Evolutionary conservation across 2,797 vertebrate genomes (phyloP).

Genomic region (Typhlichthys subterraneus): DNA sequence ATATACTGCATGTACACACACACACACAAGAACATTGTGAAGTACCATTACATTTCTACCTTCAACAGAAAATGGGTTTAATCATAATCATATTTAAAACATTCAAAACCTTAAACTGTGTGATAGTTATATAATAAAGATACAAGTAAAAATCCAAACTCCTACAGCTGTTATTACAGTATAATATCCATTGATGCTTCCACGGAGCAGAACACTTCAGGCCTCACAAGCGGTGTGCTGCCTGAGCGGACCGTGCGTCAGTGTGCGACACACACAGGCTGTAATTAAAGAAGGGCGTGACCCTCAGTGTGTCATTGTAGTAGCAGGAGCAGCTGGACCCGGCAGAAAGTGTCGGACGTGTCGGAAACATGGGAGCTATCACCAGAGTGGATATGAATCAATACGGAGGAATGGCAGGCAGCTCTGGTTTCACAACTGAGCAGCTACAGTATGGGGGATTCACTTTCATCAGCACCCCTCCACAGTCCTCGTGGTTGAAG

Average conservation of each 20-base stretch:
- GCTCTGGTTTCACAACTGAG: not conserved
- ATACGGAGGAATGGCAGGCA: constrained; percentile 12
- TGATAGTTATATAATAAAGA: constrained; percentile 1
- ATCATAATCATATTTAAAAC: no score
- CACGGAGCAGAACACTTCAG: constrained; percentile 32
- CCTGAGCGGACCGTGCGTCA: constrained; percentile 15
- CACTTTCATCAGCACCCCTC: no score
- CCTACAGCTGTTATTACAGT: constrained; percentile 24
- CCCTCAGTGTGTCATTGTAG: constrained; percentile 28
- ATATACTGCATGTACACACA: no score
- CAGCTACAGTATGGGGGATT: not conserved
- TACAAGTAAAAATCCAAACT: constrained; percentile 13
- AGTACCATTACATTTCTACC: no score
- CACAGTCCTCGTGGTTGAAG: no score
- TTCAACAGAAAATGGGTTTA: no score
- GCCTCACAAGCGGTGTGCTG: not conserved
- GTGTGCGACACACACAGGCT: constrained; percentile 31
- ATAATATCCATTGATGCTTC: constrained; percentile 17
- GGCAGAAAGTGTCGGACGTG: not conserved
- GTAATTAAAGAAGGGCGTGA: constrained; percentile 63
- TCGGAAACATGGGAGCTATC: constrained; percentile 26
- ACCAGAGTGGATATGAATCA: constrained; percentile 39
- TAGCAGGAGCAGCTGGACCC: constrained; percentile 35
- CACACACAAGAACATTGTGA: no score
- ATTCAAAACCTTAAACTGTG: no score